A percentile compares a stretch with the other conserved stretches of the same genome.
These are phyloP conservation scores for Acleris emargana DNA, from an alignment of 2,888 invertebrate genomes.

Conservation along the genomic window DNA sequence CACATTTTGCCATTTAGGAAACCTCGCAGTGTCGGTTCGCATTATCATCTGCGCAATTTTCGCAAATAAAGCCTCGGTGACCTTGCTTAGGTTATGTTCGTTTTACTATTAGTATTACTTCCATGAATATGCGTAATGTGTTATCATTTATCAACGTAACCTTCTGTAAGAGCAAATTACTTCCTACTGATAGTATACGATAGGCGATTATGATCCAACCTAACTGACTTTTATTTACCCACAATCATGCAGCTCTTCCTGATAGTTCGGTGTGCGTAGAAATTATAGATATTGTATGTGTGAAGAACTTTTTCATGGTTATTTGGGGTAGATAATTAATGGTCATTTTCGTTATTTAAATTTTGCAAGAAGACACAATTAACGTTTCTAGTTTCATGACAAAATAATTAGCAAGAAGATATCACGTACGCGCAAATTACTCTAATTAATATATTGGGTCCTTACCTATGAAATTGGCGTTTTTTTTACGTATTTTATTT, in stretches of 20 bases:
- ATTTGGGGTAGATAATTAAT: too few relatives aligned
- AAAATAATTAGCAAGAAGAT: neutral
- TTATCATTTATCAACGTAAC: conserved; percentile 71
- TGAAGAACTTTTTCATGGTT: too few relatives aligned
- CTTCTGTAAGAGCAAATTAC: conserved; percentile 78
- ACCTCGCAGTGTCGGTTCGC: neutral
- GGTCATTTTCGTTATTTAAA: too few relatives aligned
- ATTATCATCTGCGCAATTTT: neutral
- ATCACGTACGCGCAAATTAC: conserved; percentile 6
- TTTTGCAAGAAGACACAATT: too few relatives aligned
- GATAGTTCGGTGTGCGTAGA: neutral
- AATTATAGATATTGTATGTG: too few relatives aligned
- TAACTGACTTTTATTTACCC: conserved; percentile 47
- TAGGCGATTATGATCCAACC: conserved; percentile 52
- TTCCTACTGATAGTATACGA: conserved; percentile 69
- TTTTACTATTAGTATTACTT: conserved; percentile 5
- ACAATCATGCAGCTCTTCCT: conserved; percentile 21
- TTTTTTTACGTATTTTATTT: too few relatives aligned
- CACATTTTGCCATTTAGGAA: too few relatives aligned
- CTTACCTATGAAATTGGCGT: too few relatives aligned
- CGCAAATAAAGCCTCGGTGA: neutral
- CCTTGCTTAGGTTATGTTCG: neutral
- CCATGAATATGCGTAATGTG: conserved; percentile 37
- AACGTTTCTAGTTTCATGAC: neutral
- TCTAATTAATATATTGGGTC: conserved; percentile 18